A percentile compares a stretch with the other conserved stretches of the same genome.
These are phyloP conservation scores for Plebejus argus DNA, from an alignment of 2,888 invertebrate genomes.

Conservation along the genomic window DNA sequence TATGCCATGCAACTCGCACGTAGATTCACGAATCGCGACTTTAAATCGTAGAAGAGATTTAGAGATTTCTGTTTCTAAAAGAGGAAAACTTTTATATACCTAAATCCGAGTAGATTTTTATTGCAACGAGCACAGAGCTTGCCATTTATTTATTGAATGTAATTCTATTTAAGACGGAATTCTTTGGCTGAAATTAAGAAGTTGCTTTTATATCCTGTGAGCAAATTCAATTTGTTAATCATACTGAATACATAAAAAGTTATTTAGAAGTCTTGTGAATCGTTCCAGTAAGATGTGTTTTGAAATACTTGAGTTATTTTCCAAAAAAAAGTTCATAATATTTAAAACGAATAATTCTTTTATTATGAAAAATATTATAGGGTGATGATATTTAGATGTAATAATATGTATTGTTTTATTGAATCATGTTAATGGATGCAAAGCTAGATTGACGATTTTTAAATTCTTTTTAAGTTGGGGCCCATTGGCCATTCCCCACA, in stretches of 20 bases:
- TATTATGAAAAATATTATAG: too few relatives aligned
- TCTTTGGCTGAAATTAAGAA: not conserved
- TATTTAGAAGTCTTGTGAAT: not conserved
- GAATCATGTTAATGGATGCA: too few relatives aligned
- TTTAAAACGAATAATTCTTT: too few relatives aligned
- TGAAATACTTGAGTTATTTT: too few relatives aligned
- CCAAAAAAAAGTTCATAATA: too few relatives aligned
- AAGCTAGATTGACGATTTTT: too few relatives aligned
- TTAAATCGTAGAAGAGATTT: conserved; percentile 29
- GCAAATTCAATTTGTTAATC: not conserved
- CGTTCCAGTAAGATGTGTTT: too few relatives aligned
- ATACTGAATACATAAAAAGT: not conserved
- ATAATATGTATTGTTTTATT: too few relatives aligned
- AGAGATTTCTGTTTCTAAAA: conserved; percentile 21
- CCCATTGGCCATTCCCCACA: too few relatives aligned
- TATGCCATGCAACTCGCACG: not conserved
- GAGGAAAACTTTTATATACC: conserved; percentile 26
- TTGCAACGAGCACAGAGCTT: conserved; percentile 2
- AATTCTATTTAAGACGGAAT: conserved; percentile 16
- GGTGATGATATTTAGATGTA: too few relatives aligned
- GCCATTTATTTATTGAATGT: conserved; percentile 23
- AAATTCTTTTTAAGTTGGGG: too few relatives aligned
- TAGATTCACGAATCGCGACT: not conserved
- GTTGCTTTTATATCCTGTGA: not conserved
- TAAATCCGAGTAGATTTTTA: conserved; percentile 22